Base-by-base conservation (phyloP, 2,797 vertebrate genomes). In the Chloroceryle amazona region DNA sequence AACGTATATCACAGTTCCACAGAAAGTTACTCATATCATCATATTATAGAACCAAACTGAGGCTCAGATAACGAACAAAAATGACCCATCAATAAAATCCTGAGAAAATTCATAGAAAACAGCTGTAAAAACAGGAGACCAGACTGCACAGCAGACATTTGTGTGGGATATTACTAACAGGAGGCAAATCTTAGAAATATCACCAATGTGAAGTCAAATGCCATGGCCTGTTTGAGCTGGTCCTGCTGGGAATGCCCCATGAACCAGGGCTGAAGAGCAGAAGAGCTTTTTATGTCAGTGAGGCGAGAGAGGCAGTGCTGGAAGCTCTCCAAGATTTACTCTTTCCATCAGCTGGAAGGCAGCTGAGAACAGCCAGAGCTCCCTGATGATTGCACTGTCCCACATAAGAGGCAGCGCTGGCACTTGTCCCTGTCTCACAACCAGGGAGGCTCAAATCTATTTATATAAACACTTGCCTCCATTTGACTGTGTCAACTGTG, bases 41-140 rank as follows among this genome's bases (percentile, higher is more conserved):
- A 55, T 39, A 79, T 82, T 71, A 85, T 60, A 76, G 91, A 92
- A 86, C 44, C 66, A 96, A 96, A 54, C 11, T 37, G 58, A 84
- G 81, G 35, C 31, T 86, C 52, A 61, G 73, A 93, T 51, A 81
- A 89, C 91, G 96, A 91, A 46, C 94, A 90, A 57, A 95, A 94
- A n/a, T 39, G 73, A 84, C 68, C 76, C 68, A 90, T 80, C 82
- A 93, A 78, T 85, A 94, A 81, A 95, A 68, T 37, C 93, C 79
- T 91, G 82, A 97, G 92, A 96, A 89, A 92, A 92, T 22, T 86
- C 78, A 93, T 42, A 89, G 55, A 79, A 84, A 97, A 62, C 81
- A 97, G 89, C 91, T 96, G 81, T 96, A 46, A 89, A 94, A 96
- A 93, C 88, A 86, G 71, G 33, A 93, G 72, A 84, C 16, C 57